Evolutionary conservation across 2,113 vertebrate genomes (phyloP).

Genomic region (Ancistrus triradiatus): DNA sequence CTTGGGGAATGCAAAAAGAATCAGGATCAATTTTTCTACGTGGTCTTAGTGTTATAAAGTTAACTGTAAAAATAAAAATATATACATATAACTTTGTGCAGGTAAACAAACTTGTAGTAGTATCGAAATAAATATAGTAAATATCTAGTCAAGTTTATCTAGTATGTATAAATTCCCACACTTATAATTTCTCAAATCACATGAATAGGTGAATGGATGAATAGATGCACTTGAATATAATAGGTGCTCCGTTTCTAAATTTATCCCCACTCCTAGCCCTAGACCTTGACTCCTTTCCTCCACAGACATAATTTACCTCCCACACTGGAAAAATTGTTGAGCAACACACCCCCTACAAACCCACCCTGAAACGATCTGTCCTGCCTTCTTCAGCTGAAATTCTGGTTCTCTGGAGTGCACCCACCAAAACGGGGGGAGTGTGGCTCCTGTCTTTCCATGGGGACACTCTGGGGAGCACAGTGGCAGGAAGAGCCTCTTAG

Average conservation of each 20-base stretch:
- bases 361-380: slow-evolving; percentile 20
- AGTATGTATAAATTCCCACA: too few relatives aligned
- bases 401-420: slow-evolving; percentile 43
- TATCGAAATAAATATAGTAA: too few relatives aligned
- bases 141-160: too few relatives aligned
- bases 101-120: too few relatives aligned
- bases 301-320: slow-evolving; percentile 57
- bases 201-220: neutral
- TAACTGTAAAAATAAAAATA: too few relatives aligned
- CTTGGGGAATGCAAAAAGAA: too few relatives aligned
- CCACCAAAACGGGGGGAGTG: slow-evolving; percentile 61
- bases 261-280: slow-evolving; percentile 54
- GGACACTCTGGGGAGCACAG: slow-evolving; percentile 50
- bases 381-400: slow-evolving; percentile 48
- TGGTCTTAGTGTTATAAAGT: too few relatives aligned
- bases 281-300: slow-evolving; percentile 23
- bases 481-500: slow-evolving; percentile 59
- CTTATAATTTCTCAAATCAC: too few relatives aligned
- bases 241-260: slow-evolving; percentile 69
- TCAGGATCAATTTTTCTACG: too few relatives aligned
- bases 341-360: slow-evolving; percentile 52
- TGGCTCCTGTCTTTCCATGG: slow-evolving; percentile 40
- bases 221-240: slow-evolving; percentile 54
- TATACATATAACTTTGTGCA: too few relatives aligned
- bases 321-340: slow-evolving; percentile 69